A percentile compares a stretch with the other conserved stretches of the same genome.
Evolutionary conservation across 2,113 vertebrate genomes (phyloP).

Genomic region (Mustela nigripes): DNA sequence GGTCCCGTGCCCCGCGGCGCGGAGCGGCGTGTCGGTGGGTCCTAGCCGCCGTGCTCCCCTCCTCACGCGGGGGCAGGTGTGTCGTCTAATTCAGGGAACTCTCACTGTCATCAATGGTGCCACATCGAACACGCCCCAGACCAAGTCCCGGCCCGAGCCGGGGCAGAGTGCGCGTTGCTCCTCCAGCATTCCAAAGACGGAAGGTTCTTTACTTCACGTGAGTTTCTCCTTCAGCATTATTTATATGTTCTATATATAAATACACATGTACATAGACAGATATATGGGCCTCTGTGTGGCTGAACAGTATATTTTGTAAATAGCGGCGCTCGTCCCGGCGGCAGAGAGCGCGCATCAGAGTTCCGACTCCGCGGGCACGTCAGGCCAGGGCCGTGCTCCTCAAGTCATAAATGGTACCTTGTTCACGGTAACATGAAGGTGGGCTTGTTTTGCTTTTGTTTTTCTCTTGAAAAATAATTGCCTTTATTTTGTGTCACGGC

Average conservation of each 20-base stretch:
- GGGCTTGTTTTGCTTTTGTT: slow-evolving; percentile 64
- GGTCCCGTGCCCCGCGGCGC: not conserved
- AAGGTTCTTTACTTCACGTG: slow-evolving; percentile 76
- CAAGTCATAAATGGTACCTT: slow-evolving; percentile 72
- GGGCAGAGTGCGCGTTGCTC: slow-evolving; percentile 78
- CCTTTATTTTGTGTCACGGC: slow-evolving; percentile 77
- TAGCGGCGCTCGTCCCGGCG: slow-evolving; percentile 76
- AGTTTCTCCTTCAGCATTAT: slow-evolving; percentile 82
- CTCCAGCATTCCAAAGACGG: slow-evolving; percentile 89
- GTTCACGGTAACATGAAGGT: slow-evolving; percentile 79
- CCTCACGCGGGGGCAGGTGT: not conserved
- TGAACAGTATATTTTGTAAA: slow-evolving; percentile 89
- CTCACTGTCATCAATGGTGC: slow-evolving; percentile 82
- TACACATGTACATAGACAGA: slow-evolving; percentile 81
- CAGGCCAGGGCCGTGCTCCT: slow-evolving; percentile 78
- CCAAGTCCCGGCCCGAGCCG: slow-evolving; percentile 78
- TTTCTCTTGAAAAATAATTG: slow-evolving; percentile 82
- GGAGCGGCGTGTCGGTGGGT: not conserved
- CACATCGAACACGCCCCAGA: slow-evolving; percentile 78
- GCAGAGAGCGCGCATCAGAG: slow-evolving; percentile 72
- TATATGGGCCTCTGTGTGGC: slow-evolving; percentile 88
- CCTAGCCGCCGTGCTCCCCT: slow-evolving; percentile 8
- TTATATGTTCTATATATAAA: slow-evolving; percentile 88
- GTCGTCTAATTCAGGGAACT: slow-evolving; percentile 83
- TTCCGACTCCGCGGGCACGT: slow-evolving; percentile 75